A percentile compares a stretch with the other conserved stretches of the same genome.
These are phyloP conservation scores for Phodopus roborovskii DNA, from an alignment of 2,113 vertebrate species.

Conservation along the genomic window DNA sequence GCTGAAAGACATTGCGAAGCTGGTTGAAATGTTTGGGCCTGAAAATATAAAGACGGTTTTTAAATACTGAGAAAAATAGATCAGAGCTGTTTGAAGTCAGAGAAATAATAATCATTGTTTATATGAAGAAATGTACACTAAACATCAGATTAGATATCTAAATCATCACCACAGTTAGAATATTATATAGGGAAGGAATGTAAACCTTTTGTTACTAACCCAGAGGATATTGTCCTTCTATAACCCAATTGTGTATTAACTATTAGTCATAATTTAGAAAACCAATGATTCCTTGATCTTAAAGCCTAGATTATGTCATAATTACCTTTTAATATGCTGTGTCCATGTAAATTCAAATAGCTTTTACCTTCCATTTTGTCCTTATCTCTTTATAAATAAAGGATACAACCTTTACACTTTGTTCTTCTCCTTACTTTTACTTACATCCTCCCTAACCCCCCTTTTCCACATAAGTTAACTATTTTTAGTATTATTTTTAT, in stretches of 20 bases:
- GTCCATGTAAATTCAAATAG: neutral
- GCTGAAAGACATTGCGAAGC: neutral
- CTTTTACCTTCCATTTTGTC: neutral
- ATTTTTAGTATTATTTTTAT: neutral
- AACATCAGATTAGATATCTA: neutral
- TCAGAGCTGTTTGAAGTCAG: neutral
- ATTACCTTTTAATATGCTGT: neutral
- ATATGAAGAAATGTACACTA: neutral
- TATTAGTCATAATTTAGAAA: neutral
- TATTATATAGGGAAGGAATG: neutral
- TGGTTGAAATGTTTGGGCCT: neutral
- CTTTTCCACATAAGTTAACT: neutral
- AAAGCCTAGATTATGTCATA: neutral
- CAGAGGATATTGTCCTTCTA: neutral
- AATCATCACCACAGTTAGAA: neutral
- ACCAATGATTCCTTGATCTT: neutral
- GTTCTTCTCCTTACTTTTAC: neutral
- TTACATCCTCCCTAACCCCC: too few species aligned
- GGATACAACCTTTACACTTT: neutral
- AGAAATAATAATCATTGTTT: neutral
- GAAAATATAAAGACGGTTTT: neutral
- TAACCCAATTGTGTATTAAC: neutral
- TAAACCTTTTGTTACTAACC: neutral
- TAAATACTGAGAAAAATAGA: neutral
- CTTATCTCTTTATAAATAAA: neutral